Evolutionary conservation across 2,113 vertebrate genomes (phyloP).

Genomic region (Ornithorhynchus anatinus): DNA sequence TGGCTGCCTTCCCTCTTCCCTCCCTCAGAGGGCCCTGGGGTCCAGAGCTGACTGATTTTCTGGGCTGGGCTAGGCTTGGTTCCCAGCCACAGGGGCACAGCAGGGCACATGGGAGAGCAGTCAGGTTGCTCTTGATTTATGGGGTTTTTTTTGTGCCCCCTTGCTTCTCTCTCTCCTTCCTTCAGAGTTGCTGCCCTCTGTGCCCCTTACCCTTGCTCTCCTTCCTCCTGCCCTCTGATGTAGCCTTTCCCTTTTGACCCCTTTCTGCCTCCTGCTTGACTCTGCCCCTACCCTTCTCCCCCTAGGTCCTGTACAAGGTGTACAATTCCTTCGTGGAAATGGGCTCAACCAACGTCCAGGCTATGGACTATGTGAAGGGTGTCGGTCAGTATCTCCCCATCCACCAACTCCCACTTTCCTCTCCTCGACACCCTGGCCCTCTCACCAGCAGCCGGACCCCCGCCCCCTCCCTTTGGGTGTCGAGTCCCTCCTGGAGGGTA

Average conservation of each 20-base stretch:
- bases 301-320: constrained; percentile 92
- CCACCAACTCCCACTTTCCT: background rate
- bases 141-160: background rate
- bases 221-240: too few species aligned
- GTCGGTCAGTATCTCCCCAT: constrained; percentile 83
- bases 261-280: fast-evolving
- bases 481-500: background rate
- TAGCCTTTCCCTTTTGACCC: too few species aligned
- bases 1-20: background rate
- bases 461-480: constrained; percentile 63
- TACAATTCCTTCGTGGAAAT: constrained; percentile 96
- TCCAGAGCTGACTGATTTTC: background rate
- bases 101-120: too few species aligned
- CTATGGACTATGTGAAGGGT: constrained; percentile 91
- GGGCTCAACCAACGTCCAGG: constrained; percentile 82
- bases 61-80: background rate
- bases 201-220: too few species aligned
- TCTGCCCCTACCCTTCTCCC: background rate
- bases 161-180: background rate
- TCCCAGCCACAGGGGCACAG: too few species aligned
- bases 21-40: background rate
- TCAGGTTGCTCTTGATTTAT: background rate
- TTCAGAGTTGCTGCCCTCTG: background rate
- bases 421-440: background rate
- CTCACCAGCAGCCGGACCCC: too few species aligned